Evolutionary conservation across 2,888 invertebrate genomes (phyloP).

Genomic region (Trissolcus japonicus): DNA sequence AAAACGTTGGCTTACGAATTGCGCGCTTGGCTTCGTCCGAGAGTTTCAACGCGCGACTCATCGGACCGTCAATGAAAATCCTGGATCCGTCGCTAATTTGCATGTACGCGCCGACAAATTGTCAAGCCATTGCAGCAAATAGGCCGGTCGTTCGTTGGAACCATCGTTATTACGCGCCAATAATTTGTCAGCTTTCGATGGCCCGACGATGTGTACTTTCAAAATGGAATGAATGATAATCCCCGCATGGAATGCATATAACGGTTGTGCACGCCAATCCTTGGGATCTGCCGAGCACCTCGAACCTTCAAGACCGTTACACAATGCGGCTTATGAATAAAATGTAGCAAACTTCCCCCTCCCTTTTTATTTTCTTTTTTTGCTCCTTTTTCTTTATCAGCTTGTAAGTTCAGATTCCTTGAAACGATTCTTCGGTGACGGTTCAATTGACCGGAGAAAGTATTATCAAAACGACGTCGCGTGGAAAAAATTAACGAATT

Average conservation of each 20-base stretch:
- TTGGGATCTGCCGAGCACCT: constrained; percentile 35
- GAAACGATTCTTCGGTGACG: not conserved
- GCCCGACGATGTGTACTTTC: constrained; percentile 45
- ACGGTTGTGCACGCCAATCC: constrained; percentile 48
- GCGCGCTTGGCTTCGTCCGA: not conserved
- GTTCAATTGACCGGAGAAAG: constrained; percentile 12
- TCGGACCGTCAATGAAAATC: constrained; percentile 38
- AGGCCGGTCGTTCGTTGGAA: constrained; percentile 33
- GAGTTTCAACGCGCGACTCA: constrained; percentile 25
- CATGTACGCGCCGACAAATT: constrained; percentile 28
- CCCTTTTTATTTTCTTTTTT: constrained; percentile 12
- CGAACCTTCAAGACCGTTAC: constrained; percentile 55
- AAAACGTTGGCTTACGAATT: not conserved
- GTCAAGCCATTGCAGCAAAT: constrained; percentile 31
- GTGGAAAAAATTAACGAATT: not conserved
- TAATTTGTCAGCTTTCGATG: constrained; percentile 55
- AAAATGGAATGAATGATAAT: constrained; percentile 57
- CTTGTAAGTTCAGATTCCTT: constrained; percentile 16
- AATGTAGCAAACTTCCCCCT: constrained; percentile 41
- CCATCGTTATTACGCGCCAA: constrained; percentile 41
- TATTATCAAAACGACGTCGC: not conserved
- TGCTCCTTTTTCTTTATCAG: constrained; percentile 10
- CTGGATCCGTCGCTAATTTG: constrained; percentile 17
- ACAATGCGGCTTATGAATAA: constrained; percentile 54
- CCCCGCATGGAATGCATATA: constrained; percentile 57